Evolutionary conservation across 2,113 vertebrate species (phyloP).

Genomic region (Mus spicilegus): DNA sequence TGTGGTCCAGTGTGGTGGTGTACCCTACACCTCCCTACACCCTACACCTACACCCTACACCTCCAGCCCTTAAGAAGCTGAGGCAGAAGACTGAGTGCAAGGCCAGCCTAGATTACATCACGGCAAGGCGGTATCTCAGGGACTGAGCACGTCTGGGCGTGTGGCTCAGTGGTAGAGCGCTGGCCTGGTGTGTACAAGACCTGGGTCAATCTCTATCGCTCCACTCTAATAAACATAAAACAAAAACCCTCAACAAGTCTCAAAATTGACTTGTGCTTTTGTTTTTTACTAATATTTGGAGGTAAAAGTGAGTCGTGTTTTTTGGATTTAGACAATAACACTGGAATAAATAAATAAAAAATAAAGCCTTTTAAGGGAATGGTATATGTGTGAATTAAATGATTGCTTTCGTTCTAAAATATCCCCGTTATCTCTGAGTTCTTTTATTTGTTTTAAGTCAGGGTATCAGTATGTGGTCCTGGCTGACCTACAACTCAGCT

Average conservation of each 20-base stretch:
- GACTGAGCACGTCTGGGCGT: not conserved
- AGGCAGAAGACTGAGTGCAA: not conserved
- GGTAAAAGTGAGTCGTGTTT: not conserved
- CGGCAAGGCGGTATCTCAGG: not conserved
- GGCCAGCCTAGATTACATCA: not conserved
- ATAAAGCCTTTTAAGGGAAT: not conserved
- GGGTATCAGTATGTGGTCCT: not conserved
- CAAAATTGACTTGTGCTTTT: not conserved
- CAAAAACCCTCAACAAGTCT: not conserved
- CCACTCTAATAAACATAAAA: not conserved
- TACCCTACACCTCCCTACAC: no score
- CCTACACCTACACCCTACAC: not conserved
- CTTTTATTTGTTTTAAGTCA: not conserved
- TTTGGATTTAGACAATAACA: not conserved
- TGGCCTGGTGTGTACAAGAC: not conserved
- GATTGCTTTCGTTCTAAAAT: not conserved
- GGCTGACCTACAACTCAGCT: not conserved
- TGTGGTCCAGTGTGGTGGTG: not conserved
- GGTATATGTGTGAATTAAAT: not conserved
- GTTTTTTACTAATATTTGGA: slow-evolving; percentile 33
- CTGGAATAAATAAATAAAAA: not conserved
- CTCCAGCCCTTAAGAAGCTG: not conserved
- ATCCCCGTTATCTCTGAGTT: not conserved
- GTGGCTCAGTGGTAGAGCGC: not conserved
- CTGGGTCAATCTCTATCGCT: not conserved